Percentiles rank a stretch among this genome's conserved stretches.
Conservation (phyloP, 2,113 vertebrate genomes). For the Crotalus horridus region DNA sequence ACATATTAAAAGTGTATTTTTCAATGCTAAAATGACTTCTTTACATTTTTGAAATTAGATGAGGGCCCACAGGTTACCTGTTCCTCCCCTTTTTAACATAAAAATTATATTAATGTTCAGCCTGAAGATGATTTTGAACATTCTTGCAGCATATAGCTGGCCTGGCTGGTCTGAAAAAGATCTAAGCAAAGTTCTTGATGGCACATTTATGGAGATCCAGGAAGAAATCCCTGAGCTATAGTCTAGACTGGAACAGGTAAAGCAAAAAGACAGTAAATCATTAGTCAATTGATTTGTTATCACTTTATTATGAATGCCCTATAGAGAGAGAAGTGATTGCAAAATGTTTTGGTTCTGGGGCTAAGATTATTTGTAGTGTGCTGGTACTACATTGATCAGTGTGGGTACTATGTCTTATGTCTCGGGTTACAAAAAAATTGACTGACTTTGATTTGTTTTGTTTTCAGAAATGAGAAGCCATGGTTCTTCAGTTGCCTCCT, state of each 20-base stretch:
- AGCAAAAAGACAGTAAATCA: not conserved
- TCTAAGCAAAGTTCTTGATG: not conserved
- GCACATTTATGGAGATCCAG: not conserved
- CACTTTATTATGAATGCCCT: not conserved
- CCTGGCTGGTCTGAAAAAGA: not conserved
- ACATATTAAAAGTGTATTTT: not conserved
- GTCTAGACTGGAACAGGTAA: not conserved
- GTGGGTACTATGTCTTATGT: not conserved
- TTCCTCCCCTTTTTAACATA: not conserved
- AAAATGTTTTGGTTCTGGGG: not conserved
- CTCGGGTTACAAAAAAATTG: not conserved
- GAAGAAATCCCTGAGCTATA: not conserved
- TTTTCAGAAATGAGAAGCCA: not conserved
- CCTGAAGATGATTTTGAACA: not conserved
- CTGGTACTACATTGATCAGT: too few species aligned
- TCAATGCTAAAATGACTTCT: not conserved
- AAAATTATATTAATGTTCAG: not conserved
- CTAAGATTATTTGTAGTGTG: not conserved
- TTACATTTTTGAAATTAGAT: not conserved
- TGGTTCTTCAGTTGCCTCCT: not conserved
- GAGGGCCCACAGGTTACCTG: not conserved
- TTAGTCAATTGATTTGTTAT: not conserved
- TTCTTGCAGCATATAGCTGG: not conserved
- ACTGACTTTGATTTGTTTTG: not conserved
- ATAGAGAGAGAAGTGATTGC: not conserved